Evolutionary conservation across 23 tunicate species (phyloP).

Genomic region (Styela plicata): DNA sequence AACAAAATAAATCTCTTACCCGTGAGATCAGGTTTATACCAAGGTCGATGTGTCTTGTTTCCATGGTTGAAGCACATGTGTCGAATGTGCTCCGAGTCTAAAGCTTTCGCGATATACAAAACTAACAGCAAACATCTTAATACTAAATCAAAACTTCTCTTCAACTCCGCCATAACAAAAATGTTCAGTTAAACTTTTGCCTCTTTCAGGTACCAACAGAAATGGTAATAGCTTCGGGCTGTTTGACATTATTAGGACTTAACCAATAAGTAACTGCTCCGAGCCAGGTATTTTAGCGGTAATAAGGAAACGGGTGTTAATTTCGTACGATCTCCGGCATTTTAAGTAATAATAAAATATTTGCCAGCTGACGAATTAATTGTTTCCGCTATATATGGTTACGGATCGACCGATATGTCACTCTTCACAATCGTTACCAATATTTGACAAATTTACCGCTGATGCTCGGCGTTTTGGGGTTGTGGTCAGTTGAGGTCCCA

Average conservation of each 20-base stretch:
- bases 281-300: neutral
- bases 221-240: neutral
- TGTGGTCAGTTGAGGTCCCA: too few relatives aligned
- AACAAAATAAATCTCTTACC: too few relatives aligned
- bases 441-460: too few relatives aligned
- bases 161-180: neutral
- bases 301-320: neutral
- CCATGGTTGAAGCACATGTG: neutral
- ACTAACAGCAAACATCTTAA: neutral
- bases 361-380: too few relatives aligned
- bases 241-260: neutral
- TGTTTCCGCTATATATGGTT: too few relatives aligned
- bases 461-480: too few relatives aligned
- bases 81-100: neutral
- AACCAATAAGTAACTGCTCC: neutral
- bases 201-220: too few relatives aligned
- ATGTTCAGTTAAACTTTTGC: neutral
- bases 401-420: too few relatives aligned
- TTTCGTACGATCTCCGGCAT: too few relatives aligned
- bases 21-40: neutral
- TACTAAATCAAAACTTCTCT: neutral
- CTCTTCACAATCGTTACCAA: too few relatives aligned
- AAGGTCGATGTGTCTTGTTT: neutral
- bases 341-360: too few relatives aligned
- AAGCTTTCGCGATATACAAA: neutral